Evolutionary conservation across 1,140 invertebrate genomes (phyloP), one percentile per base, ranked within the genome.

Genomic region (Saccostrea echinata): DNA sequence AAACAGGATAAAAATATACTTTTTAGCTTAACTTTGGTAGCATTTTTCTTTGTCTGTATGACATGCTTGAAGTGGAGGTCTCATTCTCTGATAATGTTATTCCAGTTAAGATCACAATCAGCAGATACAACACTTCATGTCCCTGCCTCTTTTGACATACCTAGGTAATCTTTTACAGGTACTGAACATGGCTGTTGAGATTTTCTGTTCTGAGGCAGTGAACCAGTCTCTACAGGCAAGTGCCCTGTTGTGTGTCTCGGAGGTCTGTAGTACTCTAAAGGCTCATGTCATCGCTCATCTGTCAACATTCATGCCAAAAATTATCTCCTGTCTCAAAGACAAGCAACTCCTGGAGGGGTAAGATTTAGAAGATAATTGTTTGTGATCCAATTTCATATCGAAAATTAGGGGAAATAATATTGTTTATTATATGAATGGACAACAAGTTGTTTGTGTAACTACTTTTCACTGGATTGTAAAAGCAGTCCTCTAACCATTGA

Each of bases 221-320:
- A 92, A 89, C 76, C 83, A 90, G 6, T 90, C 90, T 21, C 90
- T 95, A 18, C 88, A 88, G 13, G 91, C 94, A 0, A 92, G 93
- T 87, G 92, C 92, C 16, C 96, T 97, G 24, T 95, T 98, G 33
- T 98, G 97, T 92, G 95, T 98, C 6, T 97, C 97, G 0, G 97
- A 98, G 95, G 94, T 98, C 18, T 94, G 93, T 76, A 89, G 95
- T 61, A 96, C 96, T 84, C 95, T 98, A 84, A 97, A 97, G 92
- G 97, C 96, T 0, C 96, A 97, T 90, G 96, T 97, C 0, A 96
- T 98, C 18, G 94, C 96, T 0, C 96, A 96, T 76, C 94, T 98
- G 13, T 96, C 97, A 16, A 96, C 96, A 91, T 97, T 98, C 88
- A 97, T 98, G 96, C 97, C 97, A 57, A 84, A 64, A 21, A 64